Evolutionary conservation across 1,140 invertebrate species (phyloP).

Genomic region (Caenorhabditis brenneri): DNA sequence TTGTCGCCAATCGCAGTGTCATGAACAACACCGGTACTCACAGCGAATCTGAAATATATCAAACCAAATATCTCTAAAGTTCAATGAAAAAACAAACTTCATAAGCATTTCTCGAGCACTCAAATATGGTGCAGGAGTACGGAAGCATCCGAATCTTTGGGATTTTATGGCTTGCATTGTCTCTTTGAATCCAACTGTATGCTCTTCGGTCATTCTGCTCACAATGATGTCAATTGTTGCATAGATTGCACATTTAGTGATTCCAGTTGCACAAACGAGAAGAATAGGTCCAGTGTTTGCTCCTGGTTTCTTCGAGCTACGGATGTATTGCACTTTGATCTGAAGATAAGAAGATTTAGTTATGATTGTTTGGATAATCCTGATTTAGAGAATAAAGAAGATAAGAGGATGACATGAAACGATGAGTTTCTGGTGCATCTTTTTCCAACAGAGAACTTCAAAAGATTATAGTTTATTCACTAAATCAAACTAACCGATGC

Average conservation of each 20-base stretch:
- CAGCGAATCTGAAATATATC: slow-evolving; percentile 26
- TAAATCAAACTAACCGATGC: too few species aligned
- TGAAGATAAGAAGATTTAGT: not conserved
- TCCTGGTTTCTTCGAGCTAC: not conserved
- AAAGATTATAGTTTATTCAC: too few species aligned
- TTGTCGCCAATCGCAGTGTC: slow-evolving; percentile 21
- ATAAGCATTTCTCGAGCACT: slow-evolving; percentile 31
- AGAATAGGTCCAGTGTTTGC: not conserved
- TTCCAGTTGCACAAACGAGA: slow-evolving; percentile 29
- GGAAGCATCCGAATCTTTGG: slow-evolving; percentile 6
- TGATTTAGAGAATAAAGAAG: too few species aligned
- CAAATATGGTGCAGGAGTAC: not conserved
- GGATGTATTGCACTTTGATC: slow-evolving; percentile 33
- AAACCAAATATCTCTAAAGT: not conserved
- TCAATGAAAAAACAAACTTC: not conserved
- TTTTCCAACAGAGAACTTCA: too few species aligned
- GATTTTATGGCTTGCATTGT: slow-evolving; percentile 10
- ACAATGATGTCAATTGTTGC: slow-evolving; percentile 23
- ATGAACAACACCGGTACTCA: slow-evolving; percentile 12
- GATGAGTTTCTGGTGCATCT: too few species aligned
- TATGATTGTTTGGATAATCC: not conserved
- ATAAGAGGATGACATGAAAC: too few species aligned
- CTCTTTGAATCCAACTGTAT: slow-evolving; percentile 30
- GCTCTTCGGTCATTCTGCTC: slow-evolving; percentile 23
- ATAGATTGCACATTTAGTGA: slow-evolving; percentile 1